Percentiles rank a stretch among this genome's conserved stretches.
These are phyloP conservation scores for Microtus oregoni DNA, from an alignment of 2,113 vertebrate genomes.

Conservation along the genomic window DNA sequence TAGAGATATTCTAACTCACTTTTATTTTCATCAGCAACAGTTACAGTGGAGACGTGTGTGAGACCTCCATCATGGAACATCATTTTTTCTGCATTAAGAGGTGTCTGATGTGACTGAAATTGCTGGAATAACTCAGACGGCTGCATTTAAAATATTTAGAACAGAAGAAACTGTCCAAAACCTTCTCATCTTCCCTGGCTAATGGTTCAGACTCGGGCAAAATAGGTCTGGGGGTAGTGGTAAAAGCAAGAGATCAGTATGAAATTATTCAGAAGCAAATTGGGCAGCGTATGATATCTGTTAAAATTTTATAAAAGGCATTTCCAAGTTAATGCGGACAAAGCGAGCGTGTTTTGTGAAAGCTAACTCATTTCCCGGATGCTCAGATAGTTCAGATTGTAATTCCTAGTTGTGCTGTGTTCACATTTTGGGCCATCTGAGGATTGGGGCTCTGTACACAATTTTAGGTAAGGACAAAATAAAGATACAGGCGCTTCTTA, in stretches of 20 bases:
- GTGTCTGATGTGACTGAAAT: slow-evolving; percentile 80
- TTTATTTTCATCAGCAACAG: slow-evolving; percentile 81
- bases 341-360: slow-evolving; percentile 69
- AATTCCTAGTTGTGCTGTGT: slow-evolving; percentile 59
- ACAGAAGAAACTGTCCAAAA: slow-evolving; percentile 76
- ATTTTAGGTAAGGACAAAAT: neutral
- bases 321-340: slow-evolving; percentile 69
- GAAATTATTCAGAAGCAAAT: slow-evolving; percentile 79
- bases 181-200: slow-evolving; percentile 69
- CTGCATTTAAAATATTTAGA: slow-evolving; percentile 81
- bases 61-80: slow-evolving; percentile 75
- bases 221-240: slow-evolving; percentile 58
- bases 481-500: neutral
- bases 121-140: slow-evolving; percentile 68
- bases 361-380: slow-evolving; percentile 48
- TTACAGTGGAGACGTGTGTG: slow-evolving; percentile 70
- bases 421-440: slow-evolving; percentile 59
- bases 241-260: slow-evolving; percentile 66
- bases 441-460: neutral
- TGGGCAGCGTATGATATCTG: slow-evolving; percentile 47
- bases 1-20: slow-evolving; percentile 77
- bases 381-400: slow-evolving; percentile 61
- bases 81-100: slow-evolving; percentile 71
- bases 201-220: slow-evolving; percentile 72
- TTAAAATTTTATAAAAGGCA: slow-evolving; percentile 68